Evolutionary conservation across 37 sponge, comb jelly and placozoan genomes (phyloP), one percentile per base, ranked within the genome.

Genomic region (Crambe crambe): DNA sequence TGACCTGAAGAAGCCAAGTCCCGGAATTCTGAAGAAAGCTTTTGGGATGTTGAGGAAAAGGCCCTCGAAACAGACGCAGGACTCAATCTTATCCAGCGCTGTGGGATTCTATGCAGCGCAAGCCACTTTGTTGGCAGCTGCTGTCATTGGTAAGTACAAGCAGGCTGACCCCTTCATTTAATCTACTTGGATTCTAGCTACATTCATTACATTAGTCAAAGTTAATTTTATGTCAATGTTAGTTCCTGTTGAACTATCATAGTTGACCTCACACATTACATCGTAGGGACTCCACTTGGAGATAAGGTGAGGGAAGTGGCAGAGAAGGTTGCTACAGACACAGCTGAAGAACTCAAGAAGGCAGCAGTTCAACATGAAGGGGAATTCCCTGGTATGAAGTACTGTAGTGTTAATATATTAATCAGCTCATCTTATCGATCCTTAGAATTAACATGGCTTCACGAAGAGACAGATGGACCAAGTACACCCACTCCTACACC

Each of bases 51-150:
- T 91, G 36, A 73, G 41, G 27, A 37, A 63, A 23, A 68, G n/a
- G 12, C 37, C 40, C 17, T 63, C 74, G 10, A 58, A 70, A 21
- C 64, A 59, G 10, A 67, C 76, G 0, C 44, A 65, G 20, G 75
- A 47, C 22, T 80, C 84, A 42, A 82, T 82, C 25, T 30, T 80
- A 18, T 60, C 72, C 62, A 87, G 88, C 84, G 76, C 80, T 62
- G 81, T 91, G 3, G 92, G 80, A 3, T 74, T 91, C 56, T 91
- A 87, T 86, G 84, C 84, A 17, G 87, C 92, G 0, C 82, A 83
- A 0, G 88, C 88, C 34, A 80, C 84, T 4, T 75, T 91, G 71
- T 64, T 91, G 23, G 88, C 83, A 37, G 88, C 86, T 25, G 67
- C 83, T 10, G 56, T 84, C 27, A 83, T 86, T 39, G 92, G 88